Base-by-base conservation (phyloP, 2,797 vertebrate species). In the Eulemur albifrons region DNA sequence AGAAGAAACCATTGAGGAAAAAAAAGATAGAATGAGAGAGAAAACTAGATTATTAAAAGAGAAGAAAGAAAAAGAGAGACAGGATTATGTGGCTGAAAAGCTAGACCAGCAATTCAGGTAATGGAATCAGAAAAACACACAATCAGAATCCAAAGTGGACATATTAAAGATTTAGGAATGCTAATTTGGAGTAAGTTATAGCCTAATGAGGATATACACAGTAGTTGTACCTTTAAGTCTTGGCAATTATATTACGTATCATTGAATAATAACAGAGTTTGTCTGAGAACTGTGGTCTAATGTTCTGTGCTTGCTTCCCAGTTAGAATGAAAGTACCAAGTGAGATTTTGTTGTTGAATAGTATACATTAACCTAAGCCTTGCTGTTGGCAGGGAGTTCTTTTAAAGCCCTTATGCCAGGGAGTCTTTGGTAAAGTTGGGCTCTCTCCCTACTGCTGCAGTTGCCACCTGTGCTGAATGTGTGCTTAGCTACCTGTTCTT, bases 31-130 rank as follows among this genome's bases (percentile, higher is more conserved):
- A 97, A 99, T 99, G 99, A 98, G 95, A 82, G 98, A 99, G 13
- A 98, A 98, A 98, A 98, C 97, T 3, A 98, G 97, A 89, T 30
- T 92, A 3, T 98, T 99, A 94, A 98, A 97, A 76, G 99, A 99
- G 45, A 98, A 97, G 93, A 98, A 99, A 90, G 99, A 99, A 97
- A 97, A 97, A 13, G 99, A 99, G n/a, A 98, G 99, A 48, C 98
- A 99, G 97, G 97, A 98, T 52, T 45, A 99, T 67, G 99, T 99
- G 59, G 97, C 98, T 32, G 98, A 99, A 67, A 99, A 99, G 94
- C 96, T 98, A 95, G 99, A 99, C 2, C 99, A 99, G 92, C 99
- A 99, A 23, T 99, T 99, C 98, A 99, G 99, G 99, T 99, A 98
- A 96, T 38, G 43, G 65, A 59, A 30, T 63, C 30, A 82, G 77